A percentile compares a stretch with the other conserved stretches of the same genome.
Conservation (phyloP, 2,888 invertebrate genomes). For the Amorpha juglandis region DNA sequence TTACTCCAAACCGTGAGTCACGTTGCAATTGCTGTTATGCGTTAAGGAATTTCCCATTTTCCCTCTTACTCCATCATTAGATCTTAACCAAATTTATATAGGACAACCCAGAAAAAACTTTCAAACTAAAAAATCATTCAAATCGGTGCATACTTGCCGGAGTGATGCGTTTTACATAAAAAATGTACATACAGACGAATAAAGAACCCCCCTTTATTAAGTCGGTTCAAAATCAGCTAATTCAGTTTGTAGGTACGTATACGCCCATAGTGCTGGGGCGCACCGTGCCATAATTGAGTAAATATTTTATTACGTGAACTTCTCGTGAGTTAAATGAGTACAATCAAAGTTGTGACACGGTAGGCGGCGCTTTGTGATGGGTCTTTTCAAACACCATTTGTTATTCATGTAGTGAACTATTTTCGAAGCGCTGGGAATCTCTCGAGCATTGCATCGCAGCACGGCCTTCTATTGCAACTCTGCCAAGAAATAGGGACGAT, state of each 20-base stretch:
- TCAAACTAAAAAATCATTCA: no score
- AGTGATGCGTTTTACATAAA: no score
- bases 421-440: conserved; percentile 32
- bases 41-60: no score
- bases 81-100: no score
- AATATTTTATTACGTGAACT: conserved; percentile 54
- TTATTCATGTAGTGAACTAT: conserved; percentile 61
- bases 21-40: no score
- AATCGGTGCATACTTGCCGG: no score
- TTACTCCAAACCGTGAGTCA: no score
- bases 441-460: conserved; percentile 3
- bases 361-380: conserved; percentile 52
- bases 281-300: conserved; percentile 31
- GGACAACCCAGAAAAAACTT: no score
- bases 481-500: conserved; percentile 32
- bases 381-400: conserved; percentile 62
- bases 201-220: no score
- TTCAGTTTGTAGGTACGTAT: neutral
- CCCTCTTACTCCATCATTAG: no score
- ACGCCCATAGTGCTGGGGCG: conserved; percentile 6
- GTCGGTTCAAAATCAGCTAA: no score
- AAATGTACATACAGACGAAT: no score
- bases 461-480: neutral
- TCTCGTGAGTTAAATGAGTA: conserved; percentile 59
- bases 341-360: conserved; percentile 67